Evolutionary conservation across 2,888 invertebrate species (phyloP), one percentile per base, ranked within the genome.

Genomic region (Stenchaetothrips biformis): DNA sequence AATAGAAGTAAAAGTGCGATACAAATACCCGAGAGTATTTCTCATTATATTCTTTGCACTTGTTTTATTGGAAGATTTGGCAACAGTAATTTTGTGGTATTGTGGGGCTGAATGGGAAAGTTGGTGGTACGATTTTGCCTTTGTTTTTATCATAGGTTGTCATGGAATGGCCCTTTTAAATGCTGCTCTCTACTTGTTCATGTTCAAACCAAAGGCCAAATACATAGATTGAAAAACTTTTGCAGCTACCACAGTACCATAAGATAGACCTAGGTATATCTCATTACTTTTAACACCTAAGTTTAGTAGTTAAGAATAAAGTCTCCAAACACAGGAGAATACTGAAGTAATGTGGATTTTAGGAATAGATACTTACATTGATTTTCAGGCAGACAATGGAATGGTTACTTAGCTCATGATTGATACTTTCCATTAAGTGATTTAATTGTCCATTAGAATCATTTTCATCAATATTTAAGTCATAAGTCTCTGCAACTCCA

Each of bases 1-100:
- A 78, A 91, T 95, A 85, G 95, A 95, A 87, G 94, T 94, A 84
- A 92, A 93, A 85, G 90, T 94, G 80, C 92, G 92, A 86, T 94
- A 94, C 85, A 92, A 91, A 83, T 91, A 92, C 84, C 90, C 93
- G 27, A 90, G 92, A 7, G 88, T 91, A 80, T 92, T 94, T 90
- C 91, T 93, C 84, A 87, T 90, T 82, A 89, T 90, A 79, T 95
- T 92, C 88, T 90, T 93, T 84, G 85, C 90, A 80, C 87, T 93
- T 78, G 90, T 92, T 78, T 90, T 92, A 81, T 83, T 88, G 48
- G 93, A 95, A 87, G 93, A 92, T 84, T 87, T 92, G 78, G 84
- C 89, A 25, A 91, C 94, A 88, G 91, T 92, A n/a, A 86, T 91
- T n/a, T 86, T 91, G 78, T 95, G 94, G 94, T 91, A 88, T 83